Percentiles rank a stretch among this genome's conserved stretches.
These are phyloP conservation scores for Melopsittacus undulatus DNA, from an alignment of 2,797 vertebrate species.

Conservation along the genomic window DNA sequence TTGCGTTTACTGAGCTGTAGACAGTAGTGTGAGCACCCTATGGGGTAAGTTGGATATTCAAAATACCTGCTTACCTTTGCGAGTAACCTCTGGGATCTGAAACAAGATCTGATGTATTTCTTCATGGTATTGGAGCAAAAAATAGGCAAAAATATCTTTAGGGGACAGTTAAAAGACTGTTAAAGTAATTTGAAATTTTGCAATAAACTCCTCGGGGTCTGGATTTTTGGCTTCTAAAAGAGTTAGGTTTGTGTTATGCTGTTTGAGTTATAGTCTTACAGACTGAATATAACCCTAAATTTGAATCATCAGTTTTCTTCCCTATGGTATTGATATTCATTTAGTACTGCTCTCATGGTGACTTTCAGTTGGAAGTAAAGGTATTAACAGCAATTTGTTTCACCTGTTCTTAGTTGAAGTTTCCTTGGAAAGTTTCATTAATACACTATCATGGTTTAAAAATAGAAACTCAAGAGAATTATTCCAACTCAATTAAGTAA, in stretches of 20 bases:
- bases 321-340: neutral
- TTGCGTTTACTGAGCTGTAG: neutral
- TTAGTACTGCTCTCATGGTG: neutral
- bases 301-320: neutral
- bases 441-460: neutral
- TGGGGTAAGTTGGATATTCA: neutral
- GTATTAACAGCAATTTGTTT: slow-evolving; percentile 4
- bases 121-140: neutral
- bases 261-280: neutral
- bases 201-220: neutral
- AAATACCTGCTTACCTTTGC: neutral
- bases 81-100: neutral
- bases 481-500: neutral
- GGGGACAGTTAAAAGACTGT: neutral
- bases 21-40: neutral
- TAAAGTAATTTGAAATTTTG: neutral
- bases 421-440: slow-evolving; percentile 35
- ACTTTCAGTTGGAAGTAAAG: neutral
- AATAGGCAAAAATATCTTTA: neutral
- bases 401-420: neutral
- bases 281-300: neutral
- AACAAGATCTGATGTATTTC: neutral
- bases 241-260: neutral
- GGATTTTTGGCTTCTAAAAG: neutral
- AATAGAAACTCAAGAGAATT: slow-evolving; percentile 20